phyloP scores from a whole-genome alignment of 2,113 vertebrate genomes.

The Percopsis transmontana region DNA sequence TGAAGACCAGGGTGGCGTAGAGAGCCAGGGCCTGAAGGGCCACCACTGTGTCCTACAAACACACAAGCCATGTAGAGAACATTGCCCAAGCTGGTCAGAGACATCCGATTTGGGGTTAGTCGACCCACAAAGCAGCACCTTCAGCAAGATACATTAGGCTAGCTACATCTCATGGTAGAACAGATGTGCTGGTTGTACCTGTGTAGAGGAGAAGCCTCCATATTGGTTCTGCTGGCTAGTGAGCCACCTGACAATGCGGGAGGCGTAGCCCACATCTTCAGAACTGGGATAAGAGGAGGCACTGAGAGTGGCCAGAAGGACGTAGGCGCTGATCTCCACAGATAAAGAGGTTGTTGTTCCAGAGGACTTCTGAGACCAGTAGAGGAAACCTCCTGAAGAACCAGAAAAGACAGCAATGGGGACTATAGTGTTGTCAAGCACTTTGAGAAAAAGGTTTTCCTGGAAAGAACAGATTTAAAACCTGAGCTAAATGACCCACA shows the following conservation, averaged over 20 bases:
- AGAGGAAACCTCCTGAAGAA: conserved; percentile 53
- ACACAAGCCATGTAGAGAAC: too few species aligned
- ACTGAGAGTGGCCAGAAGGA: conserved; percentile 76
- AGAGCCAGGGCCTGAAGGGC: conserved; percentile 85
- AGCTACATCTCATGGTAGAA: not conserved
- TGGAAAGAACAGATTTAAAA: not conserved
- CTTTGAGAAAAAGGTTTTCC: not conserved
- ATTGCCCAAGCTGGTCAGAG: too few species aligned
- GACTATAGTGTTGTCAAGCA: conserved; percentile 42
- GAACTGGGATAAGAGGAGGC: conserved; percentile 15
- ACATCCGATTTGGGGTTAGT: not conserved
- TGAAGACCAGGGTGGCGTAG: conserved; percentile 71
- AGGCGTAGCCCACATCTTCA: conserved; percentile 63
- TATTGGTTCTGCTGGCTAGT: conserved; percentile 79
- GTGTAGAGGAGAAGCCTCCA: conserved; percentile 84
- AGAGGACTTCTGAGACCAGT: conserved; percentile 61
- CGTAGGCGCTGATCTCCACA: conserved; percentile 81
- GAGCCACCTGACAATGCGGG: conserved; percentile 78
- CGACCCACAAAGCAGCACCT: not conserved
- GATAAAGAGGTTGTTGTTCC: conserved; percentile 58
- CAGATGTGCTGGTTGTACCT: conserved; percentile 68
- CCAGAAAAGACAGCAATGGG: conserved; percentile 40
- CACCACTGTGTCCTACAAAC: conserved; percentile 81
- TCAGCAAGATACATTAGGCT: not conserved
- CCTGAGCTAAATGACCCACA: not conserved